A percentile compares a stretch with the other conserved stretches of the same genome.
Evolutionary conservation across 2,797 vertebrate genomes (phyloP).

Genomic region (Sebastes hubbsi): DNA sequence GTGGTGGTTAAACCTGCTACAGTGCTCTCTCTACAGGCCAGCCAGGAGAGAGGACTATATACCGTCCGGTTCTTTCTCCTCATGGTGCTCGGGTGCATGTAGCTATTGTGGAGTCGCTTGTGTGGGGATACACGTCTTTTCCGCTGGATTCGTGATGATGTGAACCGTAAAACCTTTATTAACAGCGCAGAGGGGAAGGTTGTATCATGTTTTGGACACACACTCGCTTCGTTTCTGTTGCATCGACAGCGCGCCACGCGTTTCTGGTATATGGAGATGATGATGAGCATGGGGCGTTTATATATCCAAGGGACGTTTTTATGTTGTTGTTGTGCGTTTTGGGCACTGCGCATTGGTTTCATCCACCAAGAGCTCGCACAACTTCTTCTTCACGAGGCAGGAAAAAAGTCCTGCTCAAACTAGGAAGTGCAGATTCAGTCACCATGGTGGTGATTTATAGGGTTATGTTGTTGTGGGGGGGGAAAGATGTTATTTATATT

Average conservation of each 20-base stretch:
- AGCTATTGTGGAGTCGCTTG: conserved; percentile 61
- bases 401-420: too few species aligned
- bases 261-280: conserved; percentile 58
- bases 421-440: too few species aligned
- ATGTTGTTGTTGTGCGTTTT: conserved; percentile 53
- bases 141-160: conserved; percentile 35
- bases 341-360: conserved; percentile 63
- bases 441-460: too few species aligned
- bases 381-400: conserved; percentile 9
- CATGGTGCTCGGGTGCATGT: conserved; percentile 71
- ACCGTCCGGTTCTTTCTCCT: conserved; percentile 48
- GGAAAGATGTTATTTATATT: too few species aligned
- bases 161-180: conserved; percentile 52
- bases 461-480: too few species aligned
- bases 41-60: conserved; percentile 28
- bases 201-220: conserved; percentile 14
- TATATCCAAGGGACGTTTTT: conserved; percentile 40
- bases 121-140: conserved; percentile 41
- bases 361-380: conserved; percentile 21
- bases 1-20: conserved; percentile 24
- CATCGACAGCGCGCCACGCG: conserved; percentile 61
- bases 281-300: conserved; percentile 44
- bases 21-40: conserved; percentile 53
- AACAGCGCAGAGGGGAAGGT: conserved; percentile 24
- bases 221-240: conserved; percentile 6